Evolutionary conservation across 2,113 vertebrate genomes (phyloP), one percentile per base, ranked within the genome.

Genomic region (Rhinogobius similis): DNA sequence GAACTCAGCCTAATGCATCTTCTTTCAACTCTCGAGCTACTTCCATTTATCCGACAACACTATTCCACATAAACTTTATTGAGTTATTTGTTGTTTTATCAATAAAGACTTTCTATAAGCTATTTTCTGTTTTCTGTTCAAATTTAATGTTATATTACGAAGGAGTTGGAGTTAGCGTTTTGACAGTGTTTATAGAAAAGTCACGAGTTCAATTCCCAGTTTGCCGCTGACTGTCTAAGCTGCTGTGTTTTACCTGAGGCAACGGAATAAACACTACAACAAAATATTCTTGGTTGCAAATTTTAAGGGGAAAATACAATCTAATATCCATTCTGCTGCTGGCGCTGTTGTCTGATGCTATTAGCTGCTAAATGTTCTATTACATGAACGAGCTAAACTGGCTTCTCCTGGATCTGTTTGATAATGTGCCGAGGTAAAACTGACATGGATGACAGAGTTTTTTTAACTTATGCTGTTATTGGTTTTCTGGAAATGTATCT

Each of bases 191-290:
- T 36, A 36, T 36, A 36, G 32, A 36, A 32, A 24, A 27, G 23
- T 56, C 58, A 61, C 4, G 10, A 38, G 29, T 61, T 61, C 29
- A 61, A 36, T 36, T 61, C 29, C 58, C 58, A 61, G 58, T 61
- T 18, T 58, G 16, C 55, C 2, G 26, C 26, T 29, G 26, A 58
- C 55, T 58, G 50, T 23, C 21, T 52, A 21, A 52, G 50, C 9
- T 13, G 53, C 53, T 14, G 32, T 61, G 27, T 61, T 61, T 61
- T 20, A 61, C 58, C 29, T 61, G 29, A 20, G 27, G 58, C 58
- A 36, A 12, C 10, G 58, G 58, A 61, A 38, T 32, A 61, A 61
- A 38, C 32, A 59, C 26, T 29, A 29, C 32, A 58, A 29, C 14
- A 61, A 16, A 61, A 61, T 36, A 61, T 61, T 61, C 27, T 32